Conservation (phyloP, 1,140 invertebrate genomes). For the Euura saliciscinereae region DNA sequence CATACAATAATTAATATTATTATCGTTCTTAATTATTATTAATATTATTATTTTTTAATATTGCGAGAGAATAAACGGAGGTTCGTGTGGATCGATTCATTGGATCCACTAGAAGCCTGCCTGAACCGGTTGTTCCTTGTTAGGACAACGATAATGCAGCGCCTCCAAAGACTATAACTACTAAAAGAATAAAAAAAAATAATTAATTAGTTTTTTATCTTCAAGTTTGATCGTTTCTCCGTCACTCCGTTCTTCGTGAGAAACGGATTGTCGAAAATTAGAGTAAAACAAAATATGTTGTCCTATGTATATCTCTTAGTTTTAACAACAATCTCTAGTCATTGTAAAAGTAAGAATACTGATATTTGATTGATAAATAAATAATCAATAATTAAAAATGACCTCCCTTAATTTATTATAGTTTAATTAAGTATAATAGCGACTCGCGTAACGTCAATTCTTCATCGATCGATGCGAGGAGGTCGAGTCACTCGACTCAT, state of each 20-base stretch:
- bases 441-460: too few species aligned
- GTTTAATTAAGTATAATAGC: too few species aligned
- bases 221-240: too few species aligned
- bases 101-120: slow-evolving; percentile 44
- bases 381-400: too few species aligned
- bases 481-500: too few species aligned
- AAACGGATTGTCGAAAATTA: neutral
- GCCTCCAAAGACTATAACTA: slow-evolving; percentile 53
- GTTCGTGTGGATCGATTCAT: too few species aligned
- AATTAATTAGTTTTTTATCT: slow-evolving; percentile 9
- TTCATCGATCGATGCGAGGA: too few species aligned
- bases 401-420: too few species aligned
- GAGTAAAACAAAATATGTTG: too few species aligned
- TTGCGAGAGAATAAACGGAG: too few species aligned
- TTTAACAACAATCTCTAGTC: neutral
- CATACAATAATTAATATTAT: neutral
- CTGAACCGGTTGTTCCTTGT: slow-evolving; percentile 49
- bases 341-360: neutral
- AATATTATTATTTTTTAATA: neutral
- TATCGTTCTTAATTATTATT: neutral
- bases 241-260: neutral
- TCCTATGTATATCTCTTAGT: neutral
- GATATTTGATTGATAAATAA: too few species aligned
- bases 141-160: slow-evolving; percentile 52
- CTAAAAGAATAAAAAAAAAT: slow-evolving; percentile 6